Percentiles rank a stretch among this genome's conserved stretches.
These are phyloP conservation scores for Alsophila aescularia DNA, from an alignment of 2,888 invertebrate genomes.

Conservation along the genomic window DNA sequence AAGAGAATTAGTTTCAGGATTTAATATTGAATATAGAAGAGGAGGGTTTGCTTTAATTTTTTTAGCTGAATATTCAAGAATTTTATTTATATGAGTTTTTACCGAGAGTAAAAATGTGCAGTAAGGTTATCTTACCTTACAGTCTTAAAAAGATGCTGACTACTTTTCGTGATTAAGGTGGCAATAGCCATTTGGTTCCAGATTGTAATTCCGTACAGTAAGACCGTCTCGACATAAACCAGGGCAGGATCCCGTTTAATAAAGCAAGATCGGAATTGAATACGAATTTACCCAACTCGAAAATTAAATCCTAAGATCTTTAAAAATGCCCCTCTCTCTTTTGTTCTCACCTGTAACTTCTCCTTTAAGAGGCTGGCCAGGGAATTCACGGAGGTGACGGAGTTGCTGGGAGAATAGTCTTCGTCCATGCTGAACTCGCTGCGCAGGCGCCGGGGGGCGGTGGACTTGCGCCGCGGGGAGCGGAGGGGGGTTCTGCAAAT, in stretches of 20 bases:
- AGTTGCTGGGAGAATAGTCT: conserved; percentile 89
- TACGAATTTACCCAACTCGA: no score
- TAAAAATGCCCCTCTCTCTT: no score
- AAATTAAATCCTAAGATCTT: no score
- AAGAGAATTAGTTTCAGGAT: conserved; percentile 91
- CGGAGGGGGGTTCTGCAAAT: conserved; percentile 86
- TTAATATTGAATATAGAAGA: conserved; percentile 91
- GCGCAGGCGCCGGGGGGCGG: conserved; percentile 79
- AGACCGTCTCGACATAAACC: no score
- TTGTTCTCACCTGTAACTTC: conserved; percentile 87
- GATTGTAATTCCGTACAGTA: no score
- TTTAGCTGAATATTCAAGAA: conserved; percentile 88
- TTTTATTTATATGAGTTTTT: conserved; percentile 89
- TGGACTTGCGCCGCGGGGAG: conserved; percentile 86
- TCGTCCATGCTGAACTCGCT: conserved; percentile 85
- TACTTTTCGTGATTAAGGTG: no score
- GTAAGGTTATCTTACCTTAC: no score
- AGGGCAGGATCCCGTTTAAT: no score
- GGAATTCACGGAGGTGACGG: conserved; percentile 93
- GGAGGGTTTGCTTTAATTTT: conserved; percentile 89
- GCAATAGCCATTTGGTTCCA: no score
- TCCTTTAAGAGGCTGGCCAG: conserved; percentile 92
- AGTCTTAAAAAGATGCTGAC: no score
- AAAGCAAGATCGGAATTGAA: no score
- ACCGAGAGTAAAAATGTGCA: no score